A percentile compares a stretch with the other conserved stretches of the same genome.
phyloP scores from a whole-genome alignment of 2,113 vertebrate species.

The Ondatra zibethicus region DNA sequence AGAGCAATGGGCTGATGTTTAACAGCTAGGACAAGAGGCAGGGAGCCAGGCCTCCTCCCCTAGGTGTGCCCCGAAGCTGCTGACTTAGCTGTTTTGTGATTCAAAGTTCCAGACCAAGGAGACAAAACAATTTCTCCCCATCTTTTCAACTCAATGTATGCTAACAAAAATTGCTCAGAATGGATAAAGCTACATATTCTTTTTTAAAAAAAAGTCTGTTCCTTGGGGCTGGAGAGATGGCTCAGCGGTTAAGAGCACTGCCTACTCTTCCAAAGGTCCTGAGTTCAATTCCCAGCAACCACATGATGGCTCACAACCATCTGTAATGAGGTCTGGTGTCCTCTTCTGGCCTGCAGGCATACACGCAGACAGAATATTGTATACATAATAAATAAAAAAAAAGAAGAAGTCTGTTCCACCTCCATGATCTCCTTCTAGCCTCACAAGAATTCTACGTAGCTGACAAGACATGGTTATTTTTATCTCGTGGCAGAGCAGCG shows the following conservation, averaged over 20 bases:
- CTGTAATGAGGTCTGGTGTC: too few species aligned
- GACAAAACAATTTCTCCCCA: not conserved
- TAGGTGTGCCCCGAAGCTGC: conserved; percentile 17
- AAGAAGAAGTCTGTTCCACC: not conserved
- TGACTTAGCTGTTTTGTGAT: conserved; percentile 57
- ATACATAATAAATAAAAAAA: too few species aligned
- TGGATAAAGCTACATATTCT: not conserved
- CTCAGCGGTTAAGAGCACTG: too few species aligned
- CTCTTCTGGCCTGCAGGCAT: too few species aligned
- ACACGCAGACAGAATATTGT: too few species aligned
- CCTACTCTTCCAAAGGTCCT: too few species aligned
- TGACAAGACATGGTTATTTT: not conserved
- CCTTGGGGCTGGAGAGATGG: too few species aligned
- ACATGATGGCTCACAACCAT: too few species aligned
- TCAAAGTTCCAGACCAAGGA: conserved; percentile 34
- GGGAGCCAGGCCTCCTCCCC: conserved; percentile 43
- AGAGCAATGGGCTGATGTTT: not conserved
- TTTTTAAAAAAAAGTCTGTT: not conserved
- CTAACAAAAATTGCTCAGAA: conserved; percentile 46
- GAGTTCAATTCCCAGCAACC: too few species aligned
- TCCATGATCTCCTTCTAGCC: not conserved
- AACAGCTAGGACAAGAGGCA: conserved; percentile 51
- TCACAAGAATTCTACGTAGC: not conserved
- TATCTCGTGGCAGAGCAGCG: not conserved
- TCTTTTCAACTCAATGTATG: not conserved